These are phyloP conservation scores for Xylota segnis DNA, from an alignment of 2,888 invertebrate species.

Conservation along the genomic window DNA sequence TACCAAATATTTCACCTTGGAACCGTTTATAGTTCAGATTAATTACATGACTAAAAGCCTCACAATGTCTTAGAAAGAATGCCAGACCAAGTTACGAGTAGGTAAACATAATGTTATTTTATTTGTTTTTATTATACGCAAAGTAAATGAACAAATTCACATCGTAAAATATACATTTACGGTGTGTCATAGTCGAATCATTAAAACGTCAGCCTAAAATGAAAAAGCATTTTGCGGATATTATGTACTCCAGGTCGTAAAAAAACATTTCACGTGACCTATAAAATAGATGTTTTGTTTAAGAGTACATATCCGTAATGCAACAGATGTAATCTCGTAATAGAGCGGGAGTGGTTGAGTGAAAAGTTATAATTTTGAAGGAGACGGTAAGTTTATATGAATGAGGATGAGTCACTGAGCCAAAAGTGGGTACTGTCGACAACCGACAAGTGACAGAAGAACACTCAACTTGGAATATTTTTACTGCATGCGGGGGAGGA, in stretches of 20 bases:
- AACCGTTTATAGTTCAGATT: conserved; percentile 9
- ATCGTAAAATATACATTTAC: conserved; percentile 25
- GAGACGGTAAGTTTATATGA: too few relatives aligned
- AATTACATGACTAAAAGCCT: conserved; percentile 22
- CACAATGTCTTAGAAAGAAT: conserved; percentile 1
- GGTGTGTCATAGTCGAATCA: conserved; percentile 29
- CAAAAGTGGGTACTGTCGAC: too few relatives aligned
- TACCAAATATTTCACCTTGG: neutral
- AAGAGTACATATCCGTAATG: neutral
- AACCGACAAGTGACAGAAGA: too few relatives aligned
- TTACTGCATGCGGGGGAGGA: too few relatives aligned
- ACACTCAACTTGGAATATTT: too few relatives aligned
- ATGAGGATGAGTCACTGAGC: too few relatives aligned
- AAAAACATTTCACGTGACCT: conserved; percentile 12
- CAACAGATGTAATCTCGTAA: neutral
- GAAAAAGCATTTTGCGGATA: neutral
- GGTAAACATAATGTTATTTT: neutral
- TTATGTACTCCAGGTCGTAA: neutral
- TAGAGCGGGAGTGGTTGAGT: neutral
- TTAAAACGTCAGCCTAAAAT: neutral
- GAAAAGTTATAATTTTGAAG: neutral
- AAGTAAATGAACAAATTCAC: conserved; percentile 17
- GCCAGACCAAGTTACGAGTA: neutral
- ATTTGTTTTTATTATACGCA: conserved; percentile 19
- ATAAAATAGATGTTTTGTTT: neutral